Evolutionary conservation across 2,113 vertebrate species (phyloP).

Genomic region (Tyrannus savana): DNA sequence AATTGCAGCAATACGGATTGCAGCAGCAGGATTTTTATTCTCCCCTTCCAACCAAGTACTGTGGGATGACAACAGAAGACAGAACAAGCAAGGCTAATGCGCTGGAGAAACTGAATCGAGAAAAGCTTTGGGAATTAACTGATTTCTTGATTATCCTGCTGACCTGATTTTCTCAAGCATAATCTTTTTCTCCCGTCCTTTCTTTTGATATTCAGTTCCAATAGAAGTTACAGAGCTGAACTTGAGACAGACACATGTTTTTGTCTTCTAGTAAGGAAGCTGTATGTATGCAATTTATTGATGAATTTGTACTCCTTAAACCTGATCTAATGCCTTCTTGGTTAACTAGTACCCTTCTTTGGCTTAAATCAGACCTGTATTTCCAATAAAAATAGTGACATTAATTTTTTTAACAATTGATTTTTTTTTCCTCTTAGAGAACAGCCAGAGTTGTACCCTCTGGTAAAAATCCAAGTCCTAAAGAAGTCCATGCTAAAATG

Average conservation of each 20-base stretch:
- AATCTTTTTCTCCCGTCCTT: background rate
- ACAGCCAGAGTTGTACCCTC: background rate
- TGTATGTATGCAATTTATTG: background rate
- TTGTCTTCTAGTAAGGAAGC: background rate
- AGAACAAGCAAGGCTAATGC: background rate
- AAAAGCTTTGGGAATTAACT: background rate
- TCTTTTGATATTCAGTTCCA: background rate
- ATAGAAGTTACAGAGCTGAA: background rate
- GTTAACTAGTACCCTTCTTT: background rate
- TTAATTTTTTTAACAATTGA: background rate
- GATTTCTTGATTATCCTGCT: background rate
- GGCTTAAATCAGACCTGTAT: background rate
- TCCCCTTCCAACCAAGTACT: background rate
- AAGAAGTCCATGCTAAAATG: background rate
- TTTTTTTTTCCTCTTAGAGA: background rate
- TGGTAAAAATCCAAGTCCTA: background rate
- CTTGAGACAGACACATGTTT: rapidly evolving
- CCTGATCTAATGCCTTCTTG: background rate
- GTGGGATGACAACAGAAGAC: background rate
- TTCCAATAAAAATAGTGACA: background rate
- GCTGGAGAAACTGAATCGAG: background rate
- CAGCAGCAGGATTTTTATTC: background rate
- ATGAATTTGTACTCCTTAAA: background rate
- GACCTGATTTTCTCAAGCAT: background rate
- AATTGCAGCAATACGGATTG: background rate